Base-by-base conservation (phyloP, 1,140 invertebrate genomes). In the Vanessa tameamea region DNA sequence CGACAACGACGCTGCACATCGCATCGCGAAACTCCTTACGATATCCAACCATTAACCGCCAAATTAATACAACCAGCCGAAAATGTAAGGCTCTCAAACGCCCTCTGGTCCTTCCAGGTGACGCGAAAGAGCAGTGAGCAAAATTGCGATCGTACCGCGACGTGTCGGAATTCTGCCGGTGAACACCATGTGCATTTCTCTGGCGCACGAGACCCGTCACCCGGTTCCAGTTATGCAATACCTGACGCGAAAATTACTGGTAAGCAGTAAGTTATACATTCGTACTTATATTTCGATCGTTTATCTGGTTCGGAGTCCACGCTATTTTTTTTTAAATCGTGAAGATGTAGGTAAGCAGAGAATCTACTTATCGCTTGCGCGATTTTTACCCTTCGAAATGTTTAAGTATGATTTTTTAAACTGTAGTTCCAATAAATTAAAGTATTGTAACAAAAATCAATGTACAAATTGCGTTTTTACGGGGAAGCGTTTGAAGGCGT, bases 171-270 rank as follows among this genome's bases (percentile, higher is more conserved):
- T 83, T 76, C 66, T 51, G 67, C 72, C 53, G 72, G 78, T 79
- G 78, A 77, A 78, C 75, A 76, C 67, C 78, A 80, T 84, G 85
- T 86, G 85, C 77, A 79, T 79, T 76, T 65, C 65, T 71, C 75
- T 76, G 80, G 72, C 74, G 73, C 81, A 72, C 70, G 78, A 77
- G 69, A 73, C 67, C 50, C 50, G 50, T 53, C 50, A 53, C 50
- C 79, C 73, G 73, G 77, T 72, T 73, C 71, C 77, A 77, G 82
- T 89, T 90, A 90, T 87, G 88, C 86, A 90, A 89, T 83, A 82
- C 72, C 78, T 76, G 77, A 77, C 79, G 75, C 68, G 69, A 77
- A 82, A 80, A 79, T 78, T 66, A 76, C 81, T 84, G 81, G 88
- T 88, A 86, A 90, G 88, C 78, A 51, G 69, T 72, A 67, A 61